Evolutionary conservation across 2,113 vertebrate genomes (phyloP).

Genomic region (Sander lucioperca): DNA sequence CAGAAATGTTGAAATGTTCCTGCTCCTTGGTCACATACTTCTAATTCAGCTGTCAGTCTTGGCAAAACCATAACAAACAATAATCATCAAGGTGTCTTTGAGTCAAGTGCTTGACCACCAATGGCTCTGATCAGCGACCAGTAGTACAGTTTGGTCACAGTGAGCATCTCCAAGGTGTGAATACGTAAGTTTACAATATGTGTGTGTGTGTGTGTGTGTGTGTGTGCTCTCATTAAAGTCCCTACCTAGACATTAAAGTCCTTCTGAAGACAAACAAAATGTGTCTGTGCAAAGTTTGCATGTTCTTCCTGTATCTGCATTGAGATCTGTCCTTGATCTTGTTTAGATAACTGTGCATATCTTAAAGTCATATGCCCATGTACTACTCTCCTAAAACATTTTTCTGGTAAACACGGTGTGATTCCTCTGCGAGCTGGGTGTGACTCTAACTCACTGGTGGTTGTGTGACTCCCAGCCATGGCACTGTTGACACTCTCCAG

Average conservation of each 20-base stretch:
- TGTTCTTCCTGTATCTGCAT: neutral
- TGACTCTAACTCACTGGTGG: conserved; percentile 31
- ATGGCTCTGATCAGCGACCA: conserved; percentile 23
- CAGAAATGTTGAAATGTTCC: neutral
- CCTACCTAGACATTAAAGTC: no score
- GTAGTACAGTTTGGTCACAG: neutral
- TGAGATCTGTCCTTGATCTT: neutral
- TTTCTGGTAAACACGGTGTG: neutral
- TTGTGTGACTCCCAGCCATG: conserved; percentile 39
- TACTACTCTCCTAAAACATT: neutral
- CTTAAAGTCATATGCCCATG: neutral
- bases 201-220: no score
- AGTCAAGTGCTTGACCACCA: conserved; percentile 1
- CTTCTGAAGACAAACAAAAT: no score
- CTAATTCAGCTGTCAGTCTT: neutral
- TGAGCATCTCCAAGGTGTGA: neutral
- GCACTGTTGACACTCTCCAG: conserved; percentile 18
- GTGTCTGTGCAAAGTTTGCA: no score
- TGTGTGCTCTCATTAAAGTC: no score
- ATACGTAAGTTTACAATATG: no score
- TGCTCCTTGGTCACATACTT: neutral
- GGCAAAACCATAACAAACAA: neutral
- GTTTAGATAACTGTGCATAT: neutral
- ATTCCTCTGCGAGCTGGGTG: conserved; percentile 21
- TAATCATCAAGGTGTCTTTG: conserved; percentile 6